These are phyloP conservation scores for Fopius arisanus DNA, from an alignment of 1,140 invertebrate genomes.

Conservation along the genomic window DNA sequence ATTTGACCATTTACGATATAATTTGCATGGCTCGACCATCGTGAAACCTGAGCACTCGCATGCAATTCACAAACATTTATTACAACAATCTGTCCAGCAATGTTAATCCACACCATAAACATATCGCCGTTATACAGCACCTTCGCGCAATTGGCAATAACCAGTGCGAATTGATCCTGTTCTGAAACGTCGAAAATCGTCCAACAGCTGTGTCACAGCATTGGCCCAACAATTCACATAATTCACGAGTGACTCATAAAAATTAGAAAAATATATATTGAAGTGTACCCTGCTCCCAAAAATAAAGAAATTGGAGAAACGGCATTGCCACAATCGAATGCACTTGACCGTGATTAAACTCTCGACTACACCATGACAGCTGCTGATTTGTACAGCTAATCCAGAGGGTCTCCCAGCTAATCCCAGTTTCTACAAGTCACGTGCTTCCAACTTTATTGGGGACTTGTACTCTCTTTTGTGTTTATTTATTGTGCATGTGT, in stretches of 20 bases:
- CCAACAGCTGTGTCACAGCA: background rate
- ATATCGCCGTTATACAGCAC: background rate
- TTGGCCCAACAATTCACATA: background rate
- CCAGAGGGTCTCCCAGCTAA: background rate
- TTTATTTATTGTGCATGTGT: background rate
- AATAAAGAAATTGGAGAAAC: background rate
- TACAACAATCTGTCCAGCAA: background rate
- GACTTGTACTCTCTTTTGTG: background rate
- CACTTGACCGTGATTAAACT: constrained; percentile 13
- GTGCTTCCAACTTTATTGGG: background rate
- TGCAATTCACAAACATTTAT: background rate
- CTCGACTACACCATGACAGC: background rate
- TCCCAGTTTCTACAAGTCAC: background rate
- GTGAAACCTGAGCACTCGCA: background rate
- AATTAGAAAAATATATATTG: background rate
- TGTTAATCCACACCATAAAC: background rate
- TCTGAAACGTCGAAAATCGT: background rate
- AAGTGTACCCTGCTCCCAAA: background rate
- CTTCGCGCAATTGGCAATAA: background rate
- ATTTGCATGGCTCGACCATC: background rate
- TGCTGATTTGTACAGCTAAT: background rate
- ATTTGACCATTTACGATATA: background rate
- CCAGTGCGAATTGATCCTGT: background rate
- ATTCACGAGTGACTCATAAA: background rate
- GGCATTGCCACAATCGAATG: background rate